Evolutionary conservation across 1,140 invertebrate species (phyloP), one percentile per base, ranked within the genome.

Genomic region (Brachionus koreanus): DNA sequence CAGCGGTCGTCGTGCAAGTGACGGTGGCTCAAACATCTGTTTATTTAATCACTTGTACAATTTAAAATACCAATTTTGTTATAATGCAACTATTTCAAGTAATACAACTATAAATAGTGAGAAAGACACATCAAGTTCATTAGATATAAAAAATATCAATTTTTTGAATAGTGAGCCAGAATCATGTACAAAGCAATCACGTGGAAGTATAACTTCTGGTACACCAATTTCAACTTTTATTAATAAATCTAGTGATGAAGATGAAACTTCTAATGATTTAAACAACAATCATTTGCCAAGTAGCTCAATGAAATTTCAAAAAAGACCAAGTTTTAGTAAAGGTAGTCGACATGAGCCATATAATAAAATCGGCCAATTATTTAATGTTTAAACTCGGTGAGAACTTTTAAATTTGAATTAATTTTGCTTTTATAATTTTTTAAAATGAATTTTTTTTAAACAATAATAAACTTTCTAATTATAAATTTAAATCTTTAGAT

Each of bases 261-360:
- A 74, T 10, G 69, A 74, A 39, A 72, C 13, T 42, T 16, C 16
- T n/a, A 46, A 46, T 74, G 69, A 74, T 74, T 3, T 46, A 4
- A 74, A 74, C n/a, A 74, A 74, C 29, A 74, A 74, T 46, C 69
- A 43, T 25, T 46, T 74, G 19, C 65, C 65, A 16, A 37, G 33
- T 69, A 69, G 37, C 37, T 69, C 65, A 69, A 42, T 72, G 37
- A 72, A 72, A 39, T 74, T 46, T 74, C 39, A 74, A 46, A 74
- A 46, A 35, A 74, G 69, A 46, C 42, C 69, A 23, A 74, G 69
- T 46, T 69, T 69, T 69, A 74, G 37, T 46, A 74, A 74, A 25
- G 69, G 69, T 13, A 74, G 69, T 69, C 65, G 65, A 25, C 69
- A 74, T 74, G 69, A 74, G 69, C 69, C 69, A 16, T 67, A 67